Evolutionary conservation across 2,888 invertebrate species (phyloP), one percentile per base, ranked within the genome.

Genomic region (Tuberolachnus salignus): DNA sequence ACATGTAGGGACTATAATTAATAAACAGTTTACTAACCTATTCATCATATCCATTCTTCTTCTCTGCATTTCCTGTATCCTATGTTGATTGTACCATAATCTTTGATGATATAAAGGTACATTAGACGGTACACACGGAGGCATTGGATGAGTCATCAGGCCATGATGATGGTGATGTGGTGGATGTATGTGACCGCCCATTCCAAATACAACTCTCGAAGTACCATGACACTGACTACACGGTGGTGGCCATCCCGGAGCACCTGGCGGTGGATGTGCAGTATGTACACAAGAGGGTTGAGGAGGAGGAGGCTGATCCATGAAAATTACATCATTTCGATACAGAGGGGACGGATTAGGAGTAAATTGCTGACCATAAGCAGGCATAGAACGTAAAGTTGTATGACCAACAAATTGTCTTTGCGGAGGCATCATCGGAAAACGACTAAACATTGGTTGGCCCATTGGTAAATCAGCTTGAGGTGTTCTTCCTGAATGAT

Each of bases 21-120:
- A 26, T 16, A 59, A 3, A 19, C 11, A 64, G 44, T 44, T 51
- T 44, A 6, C 57, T 74, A 81, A 82, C 83, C 81, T 78, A 71
- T 83, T 83, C 53, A 83, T 82, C 70, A 82, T 82, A 80, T 83
- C 83, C 81, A 83, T 82, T 51, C 83, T 81, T 80, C 89, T 87
- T 63, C 90, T 86, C 82, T 88, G 89, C 80, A 88, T 84, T 84
- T 90, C 90, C 85, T 89, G 87, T 85, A 88, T 89, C 80, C 90
- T 90, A 83, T 92, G 92, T 83, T 93, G 93, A 0, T 90, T 88
- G 81, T 91, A 89, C 92, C 92, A 92, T 59, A 93, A 86, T 81
- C 91, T 88, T 83, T 92, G 92, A 85, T 92, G 92, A 9, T 78
- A 78, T 69, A 78, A 78, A 69, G 78, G 78, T 69, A 78, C 78